phyloP scores from a whole-genome alignment of 2,797 vertebrate genomes.

The Brotula barbata region DNA sequence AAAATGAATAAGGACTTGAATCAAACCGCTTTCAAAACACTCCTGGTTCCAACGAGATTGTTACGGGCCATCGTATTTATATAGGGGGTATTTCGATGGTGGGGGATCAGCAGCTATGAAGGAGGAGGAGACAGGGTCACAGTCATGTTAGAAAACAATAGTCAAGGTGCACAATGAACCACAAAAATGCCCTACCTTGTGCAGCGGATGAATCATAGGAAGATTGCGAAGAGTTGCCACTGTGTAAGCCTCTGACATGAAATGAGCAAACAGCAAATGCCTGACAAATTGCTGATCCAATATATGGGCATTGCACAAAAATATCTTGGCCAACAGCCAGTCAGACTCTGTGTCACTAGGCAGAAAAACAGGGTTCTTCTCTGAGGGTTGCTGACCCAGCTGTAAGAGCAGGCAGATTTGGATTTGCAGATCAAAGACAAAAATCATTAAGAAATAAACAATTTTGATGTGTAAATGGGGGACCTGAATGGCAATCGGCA shows the following conservation, averaged over 20 bases:
- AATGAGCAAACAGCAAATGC: slow-evolving; percentile 68
- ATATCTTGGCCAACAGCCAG: slow-evolving; percentile 77
- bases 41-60: too few species aligned
- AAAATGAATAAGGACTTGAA: neutral
- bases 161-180: neutral
- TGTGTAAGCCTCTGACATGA: slow-evolving; percentile 69
- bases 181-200: slow-evolving; percentile 62
- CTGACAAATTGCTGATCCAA: slow-evolving; percentile 42
- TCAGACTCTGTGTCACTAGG: slow-evolving; percentile 69
- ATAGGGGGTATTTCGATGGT: slow-evolving; percentile 43
- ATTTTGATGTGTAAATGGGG: neutral
- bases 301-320: slow-evolving; percentile 67
- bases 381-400: slow-evolving; percentile 69
- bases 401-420: slow-evolving; percentile 13
- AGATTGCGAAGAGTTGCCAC: slow-evolving; percentile 68
- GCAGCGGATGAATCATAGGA: slow-evolving; percentile 69
- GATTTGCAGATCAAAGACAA: neutral
- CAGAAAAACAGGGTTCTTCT: slow-evolving; percentile 72
- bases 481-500: slow-evolving; percentile 53
- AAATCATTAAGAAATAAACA: neutral
- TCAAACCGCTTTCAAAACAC: neutral
- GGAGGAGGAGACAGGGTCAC: too few species aligned
- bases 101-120: slow-evolving; percentile 46
- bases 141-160: neutral
- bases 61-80: slow-evolving; percentile 31